phyloP scores from a whole-genome alignment of 2,888 invertebrate genomes.

The Suillia variegata region DNA sequence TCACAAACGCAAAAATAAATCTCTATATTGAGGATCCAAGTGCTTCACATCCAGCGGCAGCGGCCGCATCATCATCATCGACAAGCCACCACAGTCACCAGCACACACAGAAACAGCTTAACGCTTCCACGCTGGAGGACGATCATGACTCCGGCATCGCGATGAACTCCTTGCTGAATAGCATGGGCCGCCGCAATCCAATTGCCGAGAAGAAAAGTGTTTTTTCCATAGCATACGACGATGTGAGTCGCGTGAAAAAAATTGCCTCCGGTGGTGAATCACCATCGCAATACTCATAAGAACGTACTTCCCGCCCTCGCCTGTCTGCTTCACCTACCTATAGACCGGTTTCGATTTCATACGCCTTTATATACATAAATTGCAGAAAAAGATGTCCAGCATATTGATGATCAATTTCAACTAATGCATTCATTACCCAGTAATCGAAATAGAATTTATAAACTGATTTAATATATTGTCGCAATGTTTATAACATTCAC shows the following conservation, averaged over 20 bases:
- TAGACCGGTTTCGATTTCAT: neutral
- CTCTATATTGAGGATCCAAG: constrained; percentile 47
- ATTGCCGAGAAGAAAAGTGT: constrained; percentile 89
- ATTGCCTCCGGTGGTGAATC: constrained; percentile 80
- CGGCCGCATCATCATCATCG: constrained; percentile 23
- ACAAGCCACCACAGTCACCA: constrained; percentile 35
- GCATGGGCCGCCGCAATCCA: constrained; percentile 68
- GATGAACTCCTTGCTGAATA: constrained; percentile 68
- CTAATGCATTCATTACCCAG: too few species aligned
- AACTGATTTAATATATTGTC: too few species aligned
- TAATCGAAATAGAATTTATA: too few species aligned
- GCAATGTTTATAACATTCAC: too few species aligned
- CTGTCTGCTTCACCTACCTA: too few species aligned
- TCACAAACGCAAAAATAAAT: constrained; percentile 52
- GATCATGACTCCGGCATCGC: constrained; percentile 80
- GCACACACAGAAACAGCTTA: constrained; percentile 62
- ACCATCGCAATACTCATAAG: constrained; percentile 67
- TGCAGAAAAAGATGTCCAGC: too few species aligned
- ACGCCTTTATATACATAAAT: too few species aligned
- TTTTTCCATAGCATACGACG: constrained; percentile 91
- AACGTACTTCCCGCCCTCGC: constrained; percentile 3
- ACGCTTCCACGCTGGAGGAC: constrained; percentile 69
- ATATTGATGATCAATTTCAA: too few species aligned
- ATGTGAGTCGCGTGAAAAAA: constrained; percentile 81
- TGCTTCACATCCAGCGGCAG: constrained; percentile 55